A percentile compares a stretch with the other conserved stretches of the same genome.
These are phyloP conservation scores for Bombus affinis DNA, from an alignment of 1,140 invertebrate genomes.

Conservation along the genomic window DNA sequence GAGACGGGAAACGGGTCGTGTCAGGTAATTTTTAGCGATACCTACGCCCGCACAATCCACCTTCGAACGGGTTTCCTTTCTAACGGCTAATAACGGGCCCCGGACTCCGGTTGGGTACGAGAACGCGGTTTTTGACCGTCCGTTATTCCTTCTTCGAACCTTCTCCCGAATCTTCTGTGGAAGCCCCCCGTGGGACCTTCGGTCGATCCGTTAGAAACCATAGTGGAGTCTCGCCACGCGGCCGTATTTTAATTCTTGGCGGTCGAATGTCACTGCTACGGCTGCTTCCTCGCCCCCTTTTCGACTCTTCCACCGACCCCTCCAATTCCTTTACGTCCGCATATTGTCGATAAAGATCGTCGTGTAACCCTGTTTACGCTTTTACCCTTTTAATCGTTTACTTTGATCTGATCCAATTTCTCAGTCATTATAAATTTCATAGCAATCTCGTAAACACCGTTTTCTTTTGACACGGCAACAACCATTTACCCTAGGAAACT, in stretches of 20 bases:
- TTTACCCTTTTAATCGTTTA: too few species aligned
- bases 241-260: constrained; percentile 6
- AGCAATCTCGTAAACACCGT: too few species aligned
- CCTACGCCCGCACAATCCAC: constrained; percentile 42
- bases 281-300: constrained; percentile 4
- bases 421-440: too few species aligned
- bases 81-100: constrained; percentile 77
- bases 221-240: constrained; percentile 43
- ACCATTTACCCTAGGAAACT: neutral
- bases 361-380: too few species aligned
- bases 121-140: constrained; percentile 72
- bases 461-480: too few species aligned
- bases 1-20: constrained; percentile 3
- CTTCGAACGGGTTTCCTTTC: constrained; percentile 75
- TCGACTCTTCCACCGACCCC: neutral
- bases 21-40: constrained; percentile 35
- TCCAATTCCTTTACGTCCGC: too few species aligned
- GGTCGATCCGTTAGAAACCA: constrained; percentile 73
- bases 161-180: constrained; percentile 39
- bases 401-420: too few species aligned
- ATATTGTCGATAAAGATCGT: too few species aligned
- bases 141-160: constrained; percentile 73
- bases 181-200: constrained; percentile 34
- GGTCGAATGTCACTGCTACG: constrained; percentile 24
- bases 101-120: constrained; percentile 18